Base-by-base conservation (phyloP, 2,113 vertebrate species). In the Bambusicola thoracicus region DNA sequence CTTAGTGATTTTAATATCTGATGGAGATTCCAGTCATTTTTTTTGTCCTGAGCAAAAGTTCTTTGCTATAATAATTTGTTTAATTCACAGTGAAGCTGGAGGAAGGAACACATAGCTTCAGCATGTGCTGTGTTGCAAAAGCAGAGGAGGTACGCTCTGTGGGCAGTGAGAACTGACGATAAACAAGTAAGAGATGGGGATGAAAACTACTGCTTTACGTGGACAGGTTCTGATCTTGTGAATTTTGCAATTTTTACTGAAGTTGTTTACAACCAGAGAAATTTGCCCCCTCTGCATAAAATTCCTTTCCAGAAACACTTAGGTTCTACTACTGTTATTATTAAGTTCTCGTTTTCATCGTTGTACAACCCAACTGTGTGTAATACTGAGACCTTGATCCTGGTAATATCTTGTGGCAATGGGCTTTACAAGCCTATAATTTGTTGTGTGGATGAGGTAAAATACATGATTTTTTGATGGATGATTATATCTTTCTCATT, bases 301-400 rank as follows among this genome's bases (percentile, higher is more conserved):
- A 58, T 58, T 58, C 32, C 55, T 15, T 62, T 43, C 29, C 44
- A 63, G 32, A 73, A 74, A 15, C 8, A 53, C 29, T 32, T 30
- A 0, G 11, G 5, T 46, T 44, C 38, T 84, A 14, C 6, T 25
- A 2, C 18, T 22, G 0, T 2, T 36, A 53, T 51, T 44, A 6
- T 0, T 3, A 53, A 30, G 20, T 8, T 88, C 46, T 67, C 24
- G 10, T 62, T 81, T 79, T 48, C 11, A 41, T 22, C 25, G 30
- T 8, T 48, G 2, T 11, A 10, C 12, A 40, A 13, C 56, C 22
- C 62, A 13, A 25, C 19, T 75, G 5, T 32, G 17, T 13, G 5
- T 40, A 34, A 34, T 1, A 34, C 27, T 1, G 3, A 65, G 40
- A 24, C 40, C 24, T 49, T 62, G 7, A 38, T 79, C 74, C 70